phyloP scores from a whole-genome alignment of 2,888 invertebrate genomes.

The Ennomos quercinarius region DNA sequence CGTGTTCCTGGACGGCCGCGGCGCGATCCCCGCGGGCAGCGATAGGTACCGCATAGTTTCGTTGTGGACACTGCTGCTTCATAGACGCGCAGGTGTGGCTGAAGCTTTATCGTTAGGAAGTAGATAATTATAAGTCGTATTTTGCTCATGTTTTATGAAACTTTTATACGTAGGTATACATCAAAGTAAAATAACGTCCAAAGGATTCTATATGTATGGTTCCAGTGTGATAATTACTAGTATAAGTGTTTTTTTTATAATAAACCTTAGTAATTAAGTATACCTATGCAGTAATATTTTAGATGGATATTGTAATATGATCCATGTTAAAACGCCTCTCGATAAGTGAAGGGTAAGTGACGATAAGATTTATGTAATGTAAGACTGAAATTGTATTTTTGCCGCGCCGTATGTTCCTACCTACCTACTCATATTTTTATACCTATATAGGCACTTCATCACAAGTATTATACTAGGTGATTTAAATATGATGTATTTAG shows the following conservation, averaged over 20 bases:
- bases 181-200: constrained; percentile 31
- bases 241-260: constrained; percentile 16
- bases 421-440: constrained; percentile 3
- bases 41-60: too few relatives aligned
- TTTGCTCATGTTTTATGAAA: not conserved
- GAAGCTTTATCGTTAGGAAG: too few relatives aligned
- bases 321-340: not conserved
- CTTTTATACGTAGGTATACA: constrained; percentile 2
- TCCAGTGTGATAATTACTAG: constrained; percentile 44
- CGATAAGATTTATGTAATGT: constrained; percentile 10
- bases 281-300: too few relatives aligned
- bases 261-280: not conserved
- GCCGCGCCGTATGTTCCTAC: not conserved
- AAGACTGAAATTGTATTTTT: constrained; percentile 23
- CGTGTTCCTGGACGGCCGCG: too few relatives aligned
- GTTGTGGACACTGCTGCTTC: too few relatives aligned
- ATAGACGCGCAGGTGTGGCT: too few relatives aligned
- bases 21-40: too few relatives aligned
- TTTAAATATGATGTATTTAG: too few relatives aligned
- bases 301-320: too few relatives aligned
- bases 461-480: not conserved
- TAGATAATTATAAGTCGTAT: too few relatives aligned
- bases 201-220: constrained; percentile 35
- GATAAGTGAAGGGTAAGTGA: not conserved
- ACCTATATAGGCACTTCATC: not conserved